Evolutionary conservation across 2,797 vertebrate species (phyloP).

Genomic region (Macrochelys suwanniensis): DNA sequence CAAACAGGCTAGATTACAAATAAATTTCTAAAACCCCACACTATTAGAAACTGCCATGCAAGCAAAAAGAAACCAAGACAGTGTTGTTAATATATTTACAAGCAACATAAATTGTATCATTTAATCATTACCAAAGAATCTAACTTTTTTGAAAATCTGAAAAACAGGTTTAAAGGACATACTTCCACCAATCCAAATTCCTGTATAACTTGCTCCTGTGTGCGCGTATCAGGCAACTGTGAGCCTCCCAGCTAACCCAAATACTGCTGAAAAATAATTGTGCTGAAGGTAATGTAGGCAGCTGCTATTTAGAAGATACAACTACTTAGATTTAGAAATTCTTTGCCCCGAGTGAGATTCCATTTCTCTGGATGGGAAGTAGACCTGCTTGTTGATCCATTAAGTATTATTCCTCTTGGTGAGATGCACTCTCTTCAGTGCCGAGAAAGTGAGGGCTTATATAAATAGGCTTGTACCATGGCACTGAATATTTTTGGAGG

Average conservation of each 20-base stretch:
- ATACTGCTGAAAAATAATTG: constrained; percentile 20
- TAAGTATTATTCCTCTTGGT: constrained; percentile 60
- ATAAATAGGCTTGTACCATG: neutral
- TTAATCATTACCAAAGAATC: constrained; percentile 33
- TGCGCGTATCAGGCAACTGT: constrained; percentile 15
- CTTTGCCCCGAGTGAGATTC: constrained; percentile 17
- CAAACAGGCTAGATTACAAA: constrained; percentile 46
- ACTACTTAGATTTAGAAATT: constrained; percentile 47
- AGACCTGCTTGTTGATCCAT: constrained; percentile 35
- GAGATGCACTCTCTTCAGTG: constrained; percentile 54
- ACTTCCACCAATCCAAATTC: constrained; percentile 27
- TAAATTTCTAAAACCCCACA: constrained; percentile 37
- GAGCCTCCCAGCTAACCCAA: constrained; percentile 28
- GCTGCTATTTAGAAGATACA: constrained; percentile 58
- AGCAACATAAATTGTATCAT: constrained; percentile 41
- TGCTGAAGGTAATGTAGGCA: constrained; percentile 23
- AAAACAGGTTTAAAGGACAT: constrained; percentile 36
- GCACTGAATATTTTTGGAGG: neutral
- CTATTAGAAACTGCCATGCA: constrained; percentile 50
- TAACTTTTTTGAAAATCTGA: constrained; percentile 54
- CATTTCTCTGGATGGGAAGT: constrained; percentile 53
- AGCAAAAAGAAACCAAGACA: constrained; percentile 59
- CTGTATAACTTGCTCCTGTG: constrained; percentile 45
- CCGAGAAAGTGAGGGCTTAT: neutral
- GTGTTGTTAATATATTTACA: constrained; percentile 58